Evolutionary conservation across 2,888 invertebrate species (phyloP), one percentile per base, ranked within the genome.

Genomic region (Halictus ligatus): DNA sequence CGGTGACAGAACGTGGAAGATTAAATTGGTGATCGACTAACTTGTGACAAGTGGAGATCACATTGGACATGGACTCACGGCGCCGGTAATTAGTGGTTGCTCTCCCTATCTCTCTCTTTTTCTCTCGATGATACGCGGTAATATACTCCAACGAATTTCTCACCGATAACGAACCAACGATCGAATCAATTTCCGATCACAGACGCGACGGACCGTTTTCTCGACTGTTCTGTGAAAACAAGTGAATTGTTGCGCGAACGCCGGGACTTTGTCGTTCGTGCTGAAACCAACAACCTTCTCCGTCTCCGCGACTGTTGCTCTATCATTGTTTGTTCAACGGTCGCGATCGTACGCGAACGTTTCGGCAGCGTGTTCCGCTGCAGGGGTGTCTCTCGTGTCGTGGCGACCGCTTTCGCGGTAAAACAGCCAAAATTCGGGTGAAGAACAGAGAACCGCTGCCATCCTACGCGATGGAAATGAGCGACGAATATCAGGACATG

Each of bases 391-490:
- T 84, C 46, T 82, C 78, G 84, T 88, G 80, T 81, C 79, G 85
- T 87, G 77, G 77, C 86, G 29, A 72, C 87, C 91, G 89, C 83
- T 83, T 91, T 64, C 69, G 88, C 86, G 86, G 80, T 88, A 88
- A 92, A 95, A 95, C 95, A 94, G 96, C 96, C 98, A 98, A 98
- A 97, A 98, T 98, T 98, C 97, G 98, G 96, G 97, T 98, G 96
- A 98, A 98, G 97, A 98, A 98, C 95, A 97, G 97, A 96, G 97
- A 98, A 95, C 98, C 98, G 96, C 97, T 98, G 96, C 97, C 97
- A 96, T 97, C 97, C 96, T 98, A 98, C 96, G 97, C 97, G 96
- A 97, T 97, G 97, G 98, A 97, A 94, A 96, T 96, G 95, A 90
- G 94, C 92, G 95, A 95, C 92, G 95, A 95, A 81, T 94, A 94